Evolutionary conservation across 2,888 invertebrate genomes (phyloP).

Genomic region (Harpagoxenus sublaevis): DNA sequence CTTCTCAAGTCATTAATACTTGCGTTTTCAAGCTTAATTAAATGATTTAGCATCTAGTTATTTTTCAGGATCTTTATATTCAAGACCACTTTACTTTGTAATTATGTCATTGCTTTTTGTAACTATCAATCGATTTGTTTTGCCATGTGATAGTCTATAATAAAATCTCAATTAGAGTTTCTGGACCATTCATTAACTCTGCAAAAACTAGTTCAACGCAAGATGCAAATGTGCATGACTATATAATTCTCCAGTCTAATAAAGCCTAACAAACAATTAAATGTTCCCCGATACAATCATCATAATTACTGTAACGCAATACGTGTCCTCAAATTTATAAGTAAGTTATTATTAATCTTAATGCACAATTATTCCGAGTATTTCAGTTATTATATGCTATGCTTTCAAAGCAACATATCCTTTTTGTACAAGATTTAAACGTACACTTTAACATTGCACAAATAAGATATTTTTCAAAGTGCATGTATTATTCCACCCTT

Average conservation of each 20-base stretch:
- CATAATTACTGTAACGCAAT: not conserved
- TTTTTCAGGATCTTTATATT: constrained; percentile 14
- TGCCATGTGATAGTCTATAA: constrained; percentile 28
- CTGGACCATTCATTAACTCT: constrained; percentile 46
- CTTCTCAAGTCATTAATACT: constrained; percentile 29
- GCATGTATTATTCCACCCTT: not conserved
- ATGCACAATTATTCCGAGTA: constrained; percentile 12
- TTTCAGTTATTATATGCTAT: not conserved
- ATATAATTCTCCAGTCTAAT: constrained; percentile 82
- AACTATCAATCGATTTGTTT: constrained; percentile 36
- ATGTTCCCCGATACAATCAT: constrained; percentile 5
- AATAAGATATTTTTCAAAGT: not conserved
- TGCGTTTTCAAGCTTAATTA: constrained; percentile 33
- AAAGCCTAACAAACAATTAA: constrained; percentile 81
- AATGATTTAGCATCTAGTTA: constrained; percentile 37
- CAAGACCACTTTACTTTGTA: constrained; percentile 24
- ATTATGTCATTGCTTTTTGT: constrained; percentile 42
- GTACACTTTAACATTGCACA: not conserved
- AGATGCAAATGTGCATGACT: constrained; percentile 75
- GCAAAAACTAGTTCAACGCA: constrained; percentile 63
- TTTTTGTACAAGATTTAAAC: not conserved
- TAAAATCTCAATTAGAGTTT: constrained; percentile 50
- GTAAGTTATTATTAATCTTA: constrained; percentile 23
- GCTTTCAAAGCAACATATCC: not conserved
- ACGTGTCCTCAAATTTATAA: constrained; percentile 14